These are phyloP conservation scores for Myopa tessellatipennis DNA, from an alignment of 2,888 invertebrate species.

Conservation along the genomic window DNA sequence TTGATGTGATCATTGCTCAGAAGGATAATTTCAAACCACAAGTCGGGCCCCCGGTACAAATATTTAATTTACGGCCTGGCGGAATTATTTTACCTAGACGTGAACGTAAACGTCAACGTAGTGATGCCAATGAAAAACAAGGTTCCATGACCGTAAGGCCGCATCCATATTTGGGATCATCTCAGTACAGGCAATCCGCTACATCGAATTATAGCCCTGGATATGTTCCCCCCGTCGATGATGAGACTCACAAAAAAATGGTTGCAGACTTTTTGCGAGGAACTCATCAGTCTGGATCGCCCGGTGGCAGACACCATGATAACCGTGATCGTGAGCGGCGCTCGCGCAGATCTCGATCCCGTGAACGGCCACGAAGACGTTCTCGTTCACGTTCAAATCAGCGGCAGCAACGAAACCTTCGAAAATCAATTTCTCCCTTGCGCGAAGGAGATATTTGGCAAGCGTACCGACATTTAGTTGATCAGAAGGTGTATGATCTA, in stretches of 20 bases:
- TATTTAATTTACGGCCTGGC: slow-evolving; percentile 33
- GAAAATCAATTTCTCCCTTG: slow-evolving; percentile 59
- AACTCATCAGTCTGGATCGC: slow-evolving; percentile 46
- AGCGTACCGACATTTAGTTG: slow-evolving; percentile 62
- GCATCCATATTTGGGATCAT: slow-evolving; percentile 17
- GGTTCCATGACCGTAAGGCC: not conserved
- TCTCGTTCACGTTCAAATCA: slow-evolving; percentile 49
- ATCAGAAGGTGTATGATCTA: slow-evolving; percentile 57
- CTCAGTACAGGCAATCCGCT: not conserved
- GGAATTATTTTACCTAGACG: not conserved
- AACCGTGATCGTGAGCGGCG: slow-evolving; percentile 46
- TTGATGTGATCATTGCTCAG: slow-evolving; percentile 58
- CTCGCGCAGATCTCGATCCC: slow-evolving; percentile 46
- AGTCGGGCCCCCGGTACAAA: slow-evolving; percentile 13
- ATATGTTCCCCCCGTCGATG: slow-evolving; percentile 51
- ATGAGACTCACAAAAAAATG: slow-evolving; percentile 62
- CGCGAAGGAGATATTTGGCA: slow-evolving; percentile 62
- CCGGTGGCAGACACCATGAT: not conserved
- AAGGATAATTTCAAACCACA: slow-evolving; percentile 46
- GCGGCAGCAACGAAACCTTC: slow-evolving; percentile 41
- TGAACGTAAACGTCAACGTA: slow-evolving; percentile 22
- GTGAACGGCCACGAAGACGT: slow-evolving; percentile 41
- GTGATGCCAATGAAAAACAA: not conserved
- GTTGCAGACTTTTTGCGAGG: slow-evolving; percentile 62
- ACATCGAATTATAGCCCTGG: not conserved